Evolutionary conservation across 2,113 vertebrate species (phyloP).

Genomic region (Entomyzon cyanotis): DNA sequence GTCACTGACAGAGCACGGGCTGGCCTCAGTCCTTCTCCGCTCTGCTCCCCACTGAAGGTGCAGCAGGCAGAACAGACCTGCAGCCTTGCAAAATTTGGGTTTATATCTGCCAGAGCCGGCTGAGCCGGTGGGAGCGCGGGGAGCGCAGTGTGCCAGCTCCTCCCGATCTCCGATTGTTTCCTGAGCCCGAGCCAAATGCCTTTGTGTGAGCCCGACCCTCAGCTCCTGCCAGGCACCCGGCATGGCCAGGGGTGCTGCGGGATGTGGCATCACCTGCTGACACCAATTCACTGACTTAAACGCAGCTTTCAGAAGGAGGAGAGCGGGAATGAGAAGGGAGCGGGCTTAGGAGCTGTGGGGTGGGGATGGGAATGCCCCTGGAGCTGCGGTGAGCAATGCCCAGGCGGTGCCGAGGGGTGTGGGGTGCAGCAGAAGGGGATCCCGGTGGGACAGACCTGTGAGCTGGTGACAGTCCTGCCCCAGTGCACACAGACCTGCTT

Average conservation of each 20-base stretch:
- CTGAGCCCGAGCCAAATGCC: not conserved
- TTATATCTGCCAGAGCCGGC: not conserved
- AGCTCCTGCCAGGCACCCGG: not conserved
- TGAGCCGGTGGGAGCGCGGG: not conserved
- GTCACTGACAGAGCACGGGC: not conserved
- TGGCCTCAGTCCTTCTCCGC: not conserved
- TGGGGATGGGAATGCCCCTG: not conserved
- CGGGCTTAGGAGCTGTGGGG: not conserved
- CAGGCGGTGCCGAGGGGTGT: fast-evolving
- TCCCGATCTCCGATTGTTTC: not conserved
- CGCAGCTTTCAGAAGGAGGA: not conserved
- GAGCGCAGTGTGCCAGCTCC: fast-evolving
- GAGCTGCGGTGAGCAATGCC: not conserved
- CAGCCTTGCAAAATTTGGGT: not conserved
- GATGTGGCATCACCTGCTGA: not conserved
- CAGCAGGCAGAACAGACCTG: not conserved
- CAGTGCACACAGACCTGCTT: fast-evolving
- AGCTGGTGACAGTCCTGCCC: not conserved
- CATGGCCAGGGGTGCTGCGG: not conserved
- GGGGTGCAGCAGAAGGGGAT: not conserved
- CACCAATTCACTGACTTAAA: not conserved
- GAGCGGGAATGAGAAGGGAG: not conserved
- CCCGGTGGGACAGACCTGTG: fast-evolving
- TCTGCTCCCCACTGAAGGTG: not conserved
- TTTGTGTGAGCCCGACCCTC: not conserved